Evolutionary conservation across 2,888 invertebrate species (phyloP).

Genomic region (Tryphoninae sp.): DNA sequence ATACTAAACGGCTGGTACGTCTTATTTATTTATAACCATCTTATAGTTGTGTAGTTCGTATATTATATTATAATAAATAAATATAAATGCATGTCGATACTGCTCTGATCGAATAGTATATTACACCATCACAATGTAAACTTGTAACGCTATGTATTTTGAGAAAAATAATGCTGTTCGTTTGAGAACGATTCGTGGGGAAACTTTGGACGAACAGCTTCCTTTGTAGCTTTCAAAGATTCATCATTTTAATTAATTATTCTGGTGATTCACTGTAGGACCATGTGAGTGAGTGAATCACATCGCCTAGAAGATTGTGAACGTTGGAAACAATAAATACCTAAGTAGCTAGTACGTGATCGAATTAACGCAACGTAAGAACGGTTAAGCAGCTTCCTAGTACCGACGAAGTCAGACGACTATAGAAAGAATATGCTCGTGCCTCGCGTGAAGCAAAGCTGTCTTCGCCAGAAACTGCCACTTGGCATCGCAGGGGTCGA

Average conservation of each 20-base stretch:
- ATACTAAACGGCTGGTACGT: slow-evolving; percentile 60
- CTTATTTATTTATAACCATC: slow-evolving; percentile 51
- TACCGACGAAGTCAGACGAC: too few relatives aligned
- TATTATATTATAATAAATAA: slow-evolving; percentile 59
- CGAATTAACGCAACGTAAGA: neutral
- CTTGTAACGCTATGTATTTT: neutral
- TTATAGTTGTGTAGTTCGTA: slow-evolving; percentile 54
- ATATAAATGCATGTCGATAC: slow-evolving; percentile 59
- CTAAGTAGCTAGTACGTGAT: neutral
- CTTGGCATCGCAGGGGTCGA: too few relatives aligned
- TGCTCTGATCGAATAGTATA: neutral
- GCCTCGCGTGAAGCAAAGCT: too few relatives aligned
- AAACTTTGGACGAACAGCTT: too few relatives aligned
- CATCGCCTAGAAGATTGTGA: neutral
- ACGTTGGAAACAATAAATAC: neutral
- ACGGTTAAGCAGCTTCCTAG: too few relatives aligned
- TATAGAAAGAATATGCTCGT: too few relatives aligned
- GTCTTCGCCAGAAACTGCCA: too few relatives aligned
- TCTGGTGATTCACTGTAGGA: neutral
- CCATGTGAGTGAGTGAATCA: neutral
- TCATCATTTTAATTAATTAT: neutral
- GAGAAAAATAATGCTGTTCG: too few relatives aligned
- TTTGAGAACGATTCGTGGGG: too few relatives aligned
- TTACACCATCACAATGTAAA: neutral
- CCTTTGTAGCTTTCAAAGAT: neutral